Evolutionary conservation across 2,797 vertebrate genomes (phyloP).

Genomic region (Cossypha caffra): DNA sequence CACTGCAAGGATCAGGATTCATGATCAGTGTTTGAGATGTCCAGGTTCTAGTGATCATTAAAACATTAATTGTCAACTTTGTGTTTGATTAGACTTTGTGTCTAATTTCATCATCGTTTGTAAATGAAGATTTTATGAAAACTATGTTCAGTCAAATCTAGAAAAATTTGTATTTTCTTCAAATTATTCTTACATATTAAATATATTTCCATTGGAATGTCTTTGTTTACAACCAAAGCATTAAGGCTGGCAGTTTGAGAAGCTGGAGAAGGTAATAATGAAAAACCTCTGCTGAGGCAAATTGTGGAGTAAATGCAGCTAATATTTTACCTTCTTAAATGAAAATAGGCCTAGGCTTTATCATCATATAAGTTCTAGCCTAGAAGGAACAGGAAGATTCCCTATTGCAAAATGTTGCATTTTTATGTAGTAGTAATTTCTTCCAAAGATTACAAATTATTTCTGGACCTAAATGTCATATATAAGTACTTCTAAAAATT

Average conservation of each 20-base stretch:
- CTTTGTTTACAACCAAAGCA: background rate
- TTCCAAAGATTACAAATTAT: constrained; percentile 71
- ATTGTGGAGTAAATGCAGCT: background rate
- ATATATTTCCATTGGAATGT: background rate
- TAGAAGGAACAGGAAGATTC: constrained; percentile 25
- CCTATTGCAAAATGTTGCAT: constrained; percentile 37
- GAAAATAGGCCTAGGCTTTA: constrained; percentile 43
- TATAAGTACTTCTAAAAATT: constrained; percentile 63
- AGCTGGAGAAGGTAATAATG: background rate
- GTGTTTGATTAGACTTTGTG: background rate
- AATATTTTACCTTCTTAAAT: constrained; percentile 41
- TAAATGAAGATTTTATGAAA: background rate
- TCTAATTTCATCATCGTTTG: background rate
- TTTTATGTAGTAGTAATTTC: constrained; percentile 68
- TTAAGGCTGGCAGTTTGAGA: background rate
- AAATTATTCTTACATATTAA: background rate
- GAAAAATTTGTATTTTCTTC: background rate
- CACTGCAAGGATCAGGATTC: background rate
- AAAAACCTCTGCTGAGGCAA: background rate
- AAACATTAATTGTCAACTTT: background rate
- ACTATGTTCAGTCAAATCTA: background rate
- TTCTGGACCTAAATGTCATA: constrained; percentile 67
- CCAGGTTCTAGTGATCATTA: background rate
- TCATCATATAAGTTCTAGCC: background rate
- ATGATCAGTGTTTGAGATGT: fast-evolving